Evolutionary conservation across 2,888 invertebrate species (phyloP), one percentile per base, ranked within the genome.

Genomic region (Cerastis rubricosa): DNA sequence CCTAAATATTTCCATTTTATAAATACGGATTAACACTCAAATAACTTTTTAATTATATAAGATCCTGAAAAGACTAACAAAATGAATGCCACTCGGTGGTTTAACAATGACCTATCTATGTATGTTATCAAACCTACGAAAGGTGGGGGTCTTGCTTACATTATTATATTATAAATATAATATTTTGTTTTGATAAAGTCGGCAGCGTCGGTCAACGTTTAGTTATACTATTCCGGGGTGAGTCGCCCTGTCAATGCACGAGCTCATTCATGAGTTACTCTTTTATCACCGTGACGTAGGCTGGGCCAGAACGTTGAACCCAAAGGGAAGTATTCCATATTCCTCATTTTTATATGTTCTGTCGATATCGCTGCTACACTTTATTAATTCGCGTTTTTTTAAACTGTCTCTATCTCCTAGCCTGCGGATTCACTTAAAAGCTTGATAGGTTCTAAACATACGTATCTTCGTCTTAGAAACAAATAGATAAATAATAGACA

Each of bases 281-380:
- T 94, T 94, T 95, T 96, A 96, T 96, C 96, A 91, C 90, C 92
- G 90, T 94, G 94, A 95, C 95, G 95, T 94, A 91, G 76, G 83
- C 86, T 88, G 83, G 88, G 86, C 89, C 91, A 94, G 96, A 94
- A 93, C 96, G 92, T 95, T 96, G 96, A 96, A 96, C 96, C 91
- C 94, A 92, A 94, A 94, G 94, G 95, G 96, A 96, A 96, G 94
- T 94, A 94, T 93, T 91, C 90, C 90, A 93, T 94, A 92, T 93
- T 94, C 92, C 93, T 94, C 92, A 93, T 93, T 94, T 95, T 94
- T 94, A 92, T 93, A 90, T 81, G 89, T 90, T 87, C 51, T 85
- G 87, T 88, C 87, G 90, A 92, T 94, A 93, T 91, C 90, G 85
- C 87, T 84, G 85, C 77, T 88, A 83, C 78, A 73, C 29, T 57